Base-by-base conservation (phyloP, 2,113 vertebrate genomes). In the Antechinus stuartii region DNA sequence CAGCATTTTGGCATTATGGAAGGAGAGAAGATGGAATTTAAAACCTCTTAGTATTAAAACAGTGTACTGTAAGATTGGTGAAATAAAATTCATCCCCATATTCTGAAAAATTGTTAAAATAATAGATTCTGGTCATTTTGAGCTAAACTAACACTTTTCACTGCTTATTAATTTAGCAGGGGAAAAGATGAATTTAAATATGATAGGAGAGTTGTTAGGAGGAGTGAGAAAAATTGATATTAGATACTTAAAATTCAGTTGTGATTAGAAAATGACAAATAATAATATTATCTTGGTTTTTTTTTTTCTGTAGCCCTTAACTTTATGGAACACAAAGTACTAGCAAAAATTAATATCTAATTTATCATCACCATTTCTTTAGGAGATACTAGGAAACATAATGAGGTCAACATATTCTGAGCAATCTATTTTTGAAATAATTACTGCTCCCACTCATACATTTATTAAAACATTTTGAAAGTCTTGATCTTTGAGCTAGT, bases 241-340 rank as follows among this genome's bases (percentile, higher is more conserved):
- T 68, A 25, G 93, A 26, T 52, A 92, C 30, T 89, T 52, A 95
- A 95, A 96, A 68, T 91, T 8, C 14, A 54, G 55, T 89, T 12
- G 76, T 25, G 54, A 46, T 55, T 24, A 95, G 30, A 68, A 95
- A 94, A 94, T 55, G 55, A 54, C 4, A 95, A 50, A 54, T 93
- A 90, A 47, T 61, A 90, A 53, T 53, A 30, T 27, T 84, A 84
- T 61, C 42, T 54, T 92, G 2, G 3, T 49, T 49, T 49, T 52
- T 52, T 52, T 16, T n/a, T 55, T 91, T 90, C 30, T 61, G 54
- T 0, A 26, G 10, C 91, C 0, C 0, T 16, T 54, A 16, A 91
- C 3, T 19, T 53, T 84, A 35, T 93, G 91, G 24, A 94, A 61
- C 57, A 89, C 0, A 94, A 96, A 84, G 54, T 52, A 93, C 4